phyloP scores from a whole-genome alignment of 1,140 invertebrate species.

The Pectinophora gossypiella region DNA sequence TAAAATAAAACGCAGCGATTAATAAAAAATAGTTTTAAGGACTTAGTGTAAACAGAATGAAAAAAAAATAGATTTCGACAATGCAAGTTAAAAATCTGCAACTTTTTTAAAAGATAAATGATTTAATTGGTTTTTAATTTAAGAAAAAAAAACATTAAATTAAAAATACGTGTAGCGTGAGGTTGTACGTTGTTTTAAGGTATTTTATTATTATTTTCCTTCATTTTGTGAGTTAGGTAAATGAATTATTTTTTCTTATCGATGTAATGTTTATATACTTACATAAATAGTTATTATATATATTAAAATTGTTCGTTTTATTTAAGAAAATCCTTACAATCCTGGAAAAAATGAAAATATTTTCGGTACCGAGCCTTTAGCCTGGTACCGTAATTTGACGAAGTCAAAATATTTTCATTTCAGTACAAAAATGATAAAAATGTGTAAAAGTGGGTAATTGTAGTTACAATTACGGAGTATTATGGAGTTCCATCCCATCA shows the following conservation, averaged over 20 bases:
- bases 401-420: no score
- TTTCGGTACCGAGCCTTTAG: no score
- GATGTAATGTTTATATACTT: constrained; percentile 71
- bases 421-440: no score
- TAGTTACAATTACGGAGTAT: no score
- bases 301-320: constrained; percentile 62
- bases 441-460: no score
- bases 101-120: constrained; percentile 31
- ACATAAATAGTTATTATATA: constrained; percentile 74
- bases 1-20: constrained; percentile 44
- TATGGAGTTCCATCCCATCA: no score
- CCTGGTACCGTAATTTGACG: no score
- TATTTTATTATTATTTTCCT: constrained; percentile 48
- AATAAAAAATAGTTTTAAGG: constrained; percentile 46
- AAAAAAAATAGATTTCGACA: constrained; percentile 39
- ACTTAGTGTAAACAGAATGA: constrained; percentile 42
- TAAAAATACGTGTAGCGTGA: constrained; percentile 60
- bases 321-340: no score
- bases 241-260: constrained; percentile 66
- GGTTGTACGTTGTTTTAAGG: constrained; percentile 64
- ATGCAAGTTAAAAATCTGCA: constrained; percentile 29
- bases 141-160: constrained; percentile 23
- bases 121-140: constrained; percentile 45
- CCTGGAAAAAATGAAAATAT: no score
- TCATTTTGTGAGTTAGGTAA: constrained; percentile 62